Base-by-base conservation (phyloP, 2,113 vertebrate genomes). In the Redunca redunca region DNA sequence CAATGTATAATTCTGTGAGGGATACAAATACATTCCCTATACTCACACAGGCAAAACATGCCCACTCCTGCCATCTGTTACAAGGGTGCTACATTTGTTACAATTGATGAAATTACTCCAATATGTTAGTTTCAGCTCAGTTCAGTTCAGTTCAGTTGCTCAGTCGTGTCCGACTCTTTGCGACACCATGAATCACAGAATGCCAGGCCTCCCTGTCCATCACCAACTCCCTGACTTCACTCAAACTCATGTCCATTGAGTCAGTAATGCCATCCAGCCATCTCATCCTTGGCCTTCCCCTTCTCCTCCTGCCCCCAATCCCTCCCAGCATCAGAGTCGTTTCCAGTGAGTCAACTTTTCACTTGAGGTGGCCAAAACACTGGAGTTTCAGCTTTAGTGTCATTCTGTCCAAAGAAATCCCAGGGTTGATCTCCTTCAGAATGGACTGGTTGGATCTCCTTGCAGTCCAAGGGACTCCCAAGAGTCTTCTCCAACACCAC, bases 131-230 rank as follows among this genome's bases (percentile, higher is more conserved):
- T 36, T 48, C 36, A 82, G 48, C 48, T 36, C 53, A 88, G 25
- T 5, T 58, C 57, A 58, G 4, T 57, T 58, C 57, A 58, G 57
- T 58, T 58, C 57, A 58, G 4, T 58, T 1, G 1, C 25, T 58
- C 25, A 58, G 25, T 58, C 3, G 0, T 58, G 10, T 58, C 4
- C 0, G 1, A 26, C 57, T 58, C 57, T 58, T 58, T 58, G 25
- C 0, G 10, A 9, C 10, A 25, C 25, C 25, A 1, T 2, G 1
- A 58, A 12, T 12, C 2, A 2, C 25, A 58, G 25, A 10, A 26
- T 3, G 0, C 25, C 25, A 26, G 57, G 57, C 57, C 10, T 58
- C 57, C 57, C 57, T 58, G 25, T 58, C 57, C 57, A 58, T 58
- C 57, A 26, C 10, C 25, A 58, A 26, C 25, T 58, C 57, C 25